Evolutionary conservation across 1,140 invertebrate genomes (phyloP).

Genomic region (Gonioctena quinquepunctata): DNA sequence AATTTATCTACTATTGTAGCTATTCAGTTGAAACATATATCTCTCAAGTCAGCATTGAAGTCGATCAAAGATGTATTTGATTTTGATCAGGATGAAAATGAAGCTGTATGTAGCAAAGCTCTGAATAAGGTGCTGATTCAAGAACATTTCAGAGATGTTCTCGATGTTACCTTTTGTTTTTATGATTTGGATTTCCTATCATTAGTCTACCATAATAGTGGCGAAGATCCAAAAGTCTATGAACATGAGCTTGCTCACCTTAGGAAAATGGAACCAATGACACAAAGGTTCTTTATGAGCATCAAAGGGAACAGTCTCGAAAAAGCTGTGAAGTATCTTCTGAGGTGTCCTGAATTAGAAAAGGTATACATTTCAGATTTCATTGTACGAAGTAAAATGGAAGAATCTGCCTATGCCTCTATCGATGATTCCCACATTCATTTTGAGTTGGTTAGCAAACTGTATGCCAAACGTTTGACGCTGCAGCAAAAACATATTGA

Average conservation of each 20-base stretch:
- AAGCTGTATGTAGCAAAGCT: conserved; percentile 22
- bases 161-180: conserved; percentile 21
- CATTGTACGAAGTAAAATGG: conserved; percentile 29
- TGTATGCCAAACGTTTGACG: conserved; percentile 30
- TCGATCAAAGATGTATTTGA: conserved; percentile 26
- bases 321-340: conserved; percentile 29
- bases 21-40: conserved; percentile 35
- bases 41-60: conserved; percentile 30
- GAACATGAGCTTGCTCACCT: conserved; percentile 29
- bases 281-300: conserved; percentile 30
- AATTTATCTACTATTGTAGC: conserved; percentile 32
- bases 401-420: conserved; percentile 30
- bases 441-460: conserved; percentile 24
- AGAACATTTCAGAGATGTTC: conserved; percentile 25
- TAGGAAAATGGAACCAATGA: conserved; percentile 19
- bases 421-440: conserved; percentile 1
- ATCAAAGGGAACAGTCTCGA: conserved; percentile 20
- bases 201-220: conserved; percentile 28
- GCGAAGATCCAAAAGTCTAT: conserved; percentile 35
- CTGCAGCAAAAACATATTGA: conserved; percentile 23
- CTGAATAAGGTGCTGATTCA: conserved; percentile 21
- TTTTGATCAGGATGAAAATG: not conserved
- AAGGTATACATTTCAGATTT: conserved; percentile 24
- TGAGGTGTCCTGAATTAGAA: conserved; percentile 14
- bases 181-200: conserved; percentile 35